A percentile compares a stretch with the other conserved stretches of the same genome.
Conservation (phyloP, 2,797 vertebrate species). For the Falco rusticolus region DNA sequence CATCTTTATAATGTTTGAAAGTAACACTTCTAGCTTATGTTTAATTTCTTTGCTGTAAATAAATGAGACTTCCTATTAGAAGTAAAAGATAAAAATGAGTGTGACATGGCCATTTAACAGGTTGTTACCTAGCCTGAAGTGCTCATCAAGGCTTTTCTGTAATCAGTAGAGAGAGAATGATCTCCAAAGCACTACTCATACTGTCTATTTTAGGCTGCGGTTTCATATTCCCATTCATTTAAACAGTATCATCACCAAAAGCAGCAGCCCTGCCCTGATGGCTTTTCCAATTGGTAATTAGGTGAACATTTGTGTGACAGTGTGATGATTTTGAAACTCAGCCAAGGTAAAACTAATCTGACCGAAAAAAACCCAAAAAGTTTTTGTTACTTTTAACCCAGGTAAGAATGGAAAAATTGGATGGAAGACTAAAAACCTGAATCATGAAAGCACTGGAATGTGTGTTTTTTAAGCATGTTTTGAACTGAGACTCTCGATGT, state of each 20-base stretch:
- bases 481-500: neutral
- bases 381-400: neutral
- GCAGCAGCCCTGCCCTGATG: constrained; percentile 2
- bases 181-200: constrained; percentile 23
- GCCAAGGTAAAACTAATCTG: neutral
- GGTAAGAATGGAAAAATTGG: neutral
- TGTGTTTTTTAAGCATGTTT: neutral
- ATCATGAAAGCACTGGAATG: neutral
- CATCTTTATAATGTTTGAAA: neutral
- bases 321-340: constrained; percentile 21
- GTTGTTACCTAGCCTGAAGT: constrained; percentile 38
- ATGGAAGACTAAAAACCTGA: neutral
- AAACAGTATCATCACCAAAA: constrained; percentile 46
- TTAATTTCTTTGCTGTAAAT: constrained; percentile 6
- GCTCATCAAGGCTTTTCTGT: constrained; percentile 38
- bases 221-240: constrained; percentile 55
- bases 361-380: neutral
- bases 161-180: neutral
- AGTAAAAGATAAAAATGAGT: neutral
- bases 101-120: constrained; percentile 14
- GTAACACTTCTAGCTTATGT: neutral
- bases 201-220: constrained; percentile 28
- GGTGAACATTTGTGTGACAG: constrained; percentile 6
- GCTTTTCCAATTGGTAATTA: constrained; percentile 41
- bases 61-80: neutral